These are phyloP conservation scores for Vulpes ferrilata DNA, from an alignment of 2,113 vertebrate genomes.

Conservation along the genomic window DNA sequence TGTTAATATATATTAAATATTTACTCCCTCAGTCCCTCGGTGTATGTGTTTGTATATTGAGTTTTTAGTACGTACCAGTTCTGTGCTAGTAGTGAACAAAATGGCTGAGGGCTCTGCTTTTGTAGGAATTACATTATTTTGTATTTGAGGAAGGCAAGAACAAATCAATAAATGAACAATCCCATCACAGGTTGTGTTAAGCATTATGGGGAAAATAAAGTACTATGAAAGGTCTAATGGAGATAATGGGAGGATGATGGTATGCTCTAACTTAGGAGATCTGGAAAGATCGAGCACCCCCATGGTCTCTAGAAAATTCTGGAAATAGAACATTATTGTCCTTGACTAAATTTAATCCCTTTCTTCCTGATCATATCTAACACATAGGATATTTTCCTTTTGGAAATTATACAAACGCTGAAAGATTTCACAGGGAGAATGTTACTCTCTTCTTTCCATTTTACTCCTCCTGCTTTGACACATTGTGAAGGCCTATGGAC, in stretches of 20 bases:
- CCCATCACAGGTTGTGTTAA: neutral
- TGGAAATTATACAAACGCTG: neutral
- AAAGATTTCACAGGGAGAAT: neutral
- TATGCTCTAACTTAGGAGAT: neutral
- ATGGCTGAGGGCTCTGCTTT: neutral
- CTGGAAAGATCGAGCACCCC: too few species aligned
- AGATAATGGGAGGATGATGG: neutral
- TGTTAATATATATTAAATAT: neutral
- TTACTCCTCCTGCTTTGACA: accelerated
- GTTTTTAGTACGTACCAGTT: neutral
- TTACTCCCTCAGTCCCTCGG: neutral
- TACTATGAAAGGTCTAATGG: neutral
- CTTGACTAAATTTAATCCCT: neutral
- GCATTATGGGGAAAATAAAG: neutral
- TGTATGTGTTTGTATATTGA: neutral
- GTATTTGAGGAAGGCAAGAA: neutral
- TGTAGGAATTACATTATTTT: neutral
- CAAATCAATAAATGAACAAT: neutral
- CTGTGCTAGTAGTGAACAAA: neutral
- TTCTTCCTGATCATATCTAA: neutral
- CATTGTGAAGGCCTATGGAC: too few species aligned
- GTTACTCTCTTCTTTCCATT: neutral
- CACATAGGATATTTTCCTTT: neutral
- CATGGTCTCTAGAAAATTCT: neutral
- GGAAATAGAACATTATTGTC: neutral